Evolutionary conservation across 1,140 invertebrate genomes (phyloP).

Genomic region (Scylla paramamosain): DNA sequence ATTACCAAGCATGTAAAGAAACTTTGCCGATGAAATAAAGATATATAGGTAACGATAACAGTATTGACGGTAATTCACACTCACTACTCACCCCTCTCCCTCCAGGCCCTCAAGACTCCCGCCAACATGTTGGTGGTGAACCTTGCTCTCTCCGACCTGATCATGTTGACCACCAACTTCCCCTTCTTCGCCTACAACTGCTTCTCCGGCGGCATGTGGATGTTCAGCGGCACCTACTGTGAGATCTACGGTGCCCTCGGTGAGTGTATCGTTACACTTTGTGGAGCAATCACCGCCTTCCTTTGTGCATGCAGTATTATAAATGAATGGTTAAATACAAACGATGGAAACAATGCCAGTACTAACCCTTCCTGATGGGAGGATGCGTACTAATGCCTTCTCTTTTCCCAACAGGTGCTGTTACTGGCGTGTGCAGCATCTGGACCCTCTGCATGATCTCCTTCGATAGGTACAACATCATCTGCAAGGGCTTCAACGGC

Average conservation of each 20-base stretch:
- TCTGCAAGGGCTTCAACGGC: slow-evolving; percentile 78
- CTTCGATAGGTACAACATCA: slow-evolving; percentile 79
- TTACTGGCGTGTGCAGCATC: slow-evolving; percentile 79
- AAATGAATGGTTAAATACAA: no score
- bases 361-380: no score
- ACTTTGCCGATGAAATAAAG: no score
- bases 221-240: slow-evolving; percentile 87
- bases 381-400: neutral
- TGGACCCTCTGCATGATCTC: slow-evolving; percentile 79
- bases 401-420: slow-evolving; percentile 73
- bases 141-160: slow-evolving; percentile 92
- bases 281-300: neutral
- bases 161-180: slow-evolving; percentile 84
- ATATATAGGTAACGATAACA: neutral
- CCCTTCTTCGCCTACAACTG: slow-evolving; percentile 93
- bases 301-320: neutral
- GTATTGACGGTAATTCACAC: neutral
- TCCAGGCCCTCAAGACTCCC: slow-evolving; percentile 86
- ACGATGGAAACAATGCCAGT: no score
- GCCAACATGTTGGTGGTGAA: slow-evolving; percentile 92
- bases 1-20: no score
- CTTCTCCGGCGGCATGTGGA: slow-evolving; percentile 80
- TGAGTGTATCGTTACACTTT: neutral
- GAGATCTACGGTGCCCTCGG: slow-evolving; percentile 90
- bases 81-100: neutral